These are phyloP conservation scores for Melopsittacus undulatus DNA, from an alignment of 2,797 vertebrate genomes.

Conservation along the genomic window DNA sequence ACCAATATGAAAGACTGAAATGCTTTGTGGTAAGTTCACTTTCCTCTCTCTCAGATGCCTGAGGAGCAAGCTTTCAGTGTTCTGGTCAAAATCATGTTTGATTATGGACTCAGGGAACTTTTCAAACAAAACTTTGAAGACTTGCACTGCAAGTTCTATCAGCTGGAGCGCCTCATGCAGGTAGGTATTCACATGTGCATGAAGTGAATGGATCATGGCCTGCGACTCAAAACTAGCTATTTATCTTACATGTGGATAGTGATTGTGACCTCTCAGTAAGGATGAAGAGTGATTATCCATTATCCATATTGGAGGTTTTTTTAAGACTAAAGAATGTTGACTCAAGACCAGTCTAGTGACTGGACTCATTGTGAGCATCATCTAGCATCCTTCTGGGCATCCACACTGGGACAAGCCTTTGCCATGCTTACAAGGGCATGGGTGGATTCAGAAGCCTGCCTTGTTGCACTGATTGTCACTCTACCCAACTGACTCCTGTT, in stretches of 20 bases:
- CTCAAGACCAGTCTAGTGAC: rapidly evolving
- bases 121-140: conserved; percentile 99
- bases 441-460: not conserved
- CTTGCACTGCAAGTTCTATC: conserved; percentile 99
- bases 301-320: not conserved
- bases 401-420: not conserved
- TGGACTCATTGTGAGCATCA: not conserved
- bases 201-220: rapidly evolving
- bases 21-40: not conserved
- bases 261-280: not conserved
- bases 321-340: not conserved
- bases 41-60: conserved; percentile 87
- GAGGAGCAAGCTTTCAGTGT: conserved; percentile 99
- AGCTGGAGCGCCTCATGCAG: conserved; percentile 98
- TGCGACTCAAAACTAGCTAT: not conserved
- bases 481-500: not conserved
- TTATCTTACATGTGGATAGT: rapidly evolving
- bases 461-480: not conserved
- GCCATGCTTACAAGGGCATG: not conserved
- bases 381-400: not conserved
- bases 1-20: not conserved
- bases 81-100: conserved; percentile 99
- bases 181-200: conserved; percentile 50
- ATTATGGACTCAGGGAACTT: conserved; percentile 99
- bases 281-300: not conserved